Percentiles rank a stretch among this genome's conserved stretches.
phyloP scores from a whole-genome alignment of 2,797 vertebrate species.

The Gallirallus australis region DNA sequence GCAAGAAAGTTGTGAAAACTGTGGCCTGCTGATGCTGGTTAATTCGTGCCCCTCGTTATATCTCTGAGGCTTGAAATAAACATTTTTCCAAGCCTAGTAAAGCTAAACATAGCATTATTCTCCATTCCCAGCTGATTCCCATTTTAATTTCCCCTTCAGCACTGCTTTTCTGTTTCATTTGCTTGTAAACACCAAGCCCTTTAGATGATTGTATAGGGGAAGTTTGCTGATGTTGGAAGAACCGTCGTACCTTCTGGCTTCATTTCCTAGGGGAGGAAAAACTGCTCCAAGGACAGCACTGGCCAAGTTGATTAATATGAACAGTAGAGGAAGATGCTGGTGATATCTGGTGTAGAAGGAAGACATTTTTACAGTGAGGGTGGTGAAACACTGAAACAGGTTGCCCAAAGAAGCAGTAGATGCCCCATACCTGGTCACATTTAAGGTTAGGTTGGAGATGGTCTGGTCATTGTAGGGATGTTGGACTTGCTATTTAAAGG shows the following conservation, averaged over 20 bases:
- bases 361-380: not conserved
- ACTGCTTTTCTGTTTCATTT: slow-evolving; percentile 10
- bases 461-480: no score
- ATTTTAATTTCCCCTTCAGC: slow-evolving; percentile 48
- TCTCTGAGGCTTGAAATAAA: slow-evolving; percentile 59
- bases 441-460: no score
- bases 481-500: no score
- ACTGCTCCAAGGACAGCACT: not conserved
- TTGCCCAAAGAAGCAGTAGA: no score
- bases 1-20: not conserved
- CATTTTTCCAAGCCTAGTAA: slow-evolving; percentile 57
- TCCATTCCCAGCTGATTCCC: slow-evolving; percentile 51
- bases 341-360: not conserved
- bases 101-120: slow-evolving; percentile 55
- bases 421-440: no score
- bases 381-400: not conserved
- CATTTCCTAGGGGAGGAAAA: not conserved
- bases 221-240: not conserved
- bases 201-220: not conserved
- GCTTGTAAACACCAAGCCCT: not conserved
- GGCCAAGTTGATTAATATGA: not conserved
- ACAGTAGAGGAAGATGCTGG: not conserved
- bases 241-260: not conserved
- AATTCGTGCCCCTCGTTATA: slow-evolving; percentile 31
- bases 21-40: slow-evolving; percentile 13